A percentile compares a stretch with the other conserved stretches of the same genome.
These are phyloP conservation scores for Dugesia japonica DNA, from an alignment of 2,888 invertebrate genomes.

Conservation along the genomic window DNA sequence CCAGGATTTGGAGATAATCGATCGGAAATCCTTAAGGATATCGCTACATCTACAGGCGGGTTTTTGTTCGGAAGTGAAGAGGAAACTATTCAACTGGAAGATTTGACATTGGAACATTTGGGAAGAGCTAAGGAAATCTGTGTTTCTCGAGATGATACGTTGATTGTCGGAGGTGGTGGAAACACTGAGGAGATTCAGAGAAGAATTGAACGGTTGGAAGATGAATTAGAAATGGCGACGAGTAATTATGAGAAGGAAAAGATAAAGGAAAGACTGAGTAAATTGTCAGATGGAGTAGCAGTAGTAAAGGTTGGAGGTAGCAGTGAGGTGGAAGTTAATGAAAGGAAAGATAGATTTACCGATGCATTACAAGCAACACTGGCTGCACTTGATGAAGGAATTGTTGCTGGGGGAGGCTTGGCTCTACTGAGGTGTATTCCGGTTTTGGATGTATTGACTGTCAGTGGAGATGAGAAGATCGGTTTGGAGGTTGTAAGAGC, in stretches of 20 bases:
- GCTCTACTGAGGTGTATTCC: constrained; percentile 48
- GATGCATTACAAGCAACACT: constrained; percentile 51
- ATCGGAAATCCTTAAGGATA: constrained; percentile 74
- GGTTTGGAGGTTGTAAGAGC: constrained; percentile 49
- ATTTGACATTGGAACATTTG: constrained; percentile 37
- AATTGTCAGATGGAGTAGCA: constrained; percentile 51
- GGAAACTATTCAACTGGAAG: background rate
- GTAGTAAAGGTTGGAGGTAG: constrained; percentile 51
- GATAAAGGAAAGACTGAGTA: constrained; percentile 50
- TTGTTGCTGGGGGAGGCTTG: constrained; percentile 51
- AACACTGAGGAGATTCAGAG: constrained; percentile 45
- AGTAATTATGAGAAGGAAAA: constrained; percentile 52
- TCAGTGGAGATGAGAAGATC: constrained; percentile 46
- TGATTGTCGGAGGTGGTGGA: constrained; percentile 49
- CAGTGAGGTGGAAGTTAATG: constrained; percentile 51
- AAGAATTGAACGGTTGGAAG: constrained; percentile 48
- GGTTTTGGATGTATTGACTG: constrained; percentile 42
- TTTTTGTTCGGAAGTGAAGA: constrained; percentile 48
- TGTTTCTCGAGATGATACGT: constrained; percentile 51
- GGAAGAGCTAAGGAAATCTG: constrained; percentile 50
- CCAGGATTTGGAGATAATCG: constrained; percentile 91
- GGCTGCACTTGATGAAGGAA: constrained; percentile 52
- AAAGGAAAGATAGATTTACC: constrained; percentile 51
- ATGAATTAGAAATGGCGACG: constrained; percentile 49
- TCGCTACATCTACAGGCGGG: constrained; percentile 78